Conservation (phyloP, 1,140 invertebrate genomes). For the Stenopsyche tienmushanensis region DNA sequence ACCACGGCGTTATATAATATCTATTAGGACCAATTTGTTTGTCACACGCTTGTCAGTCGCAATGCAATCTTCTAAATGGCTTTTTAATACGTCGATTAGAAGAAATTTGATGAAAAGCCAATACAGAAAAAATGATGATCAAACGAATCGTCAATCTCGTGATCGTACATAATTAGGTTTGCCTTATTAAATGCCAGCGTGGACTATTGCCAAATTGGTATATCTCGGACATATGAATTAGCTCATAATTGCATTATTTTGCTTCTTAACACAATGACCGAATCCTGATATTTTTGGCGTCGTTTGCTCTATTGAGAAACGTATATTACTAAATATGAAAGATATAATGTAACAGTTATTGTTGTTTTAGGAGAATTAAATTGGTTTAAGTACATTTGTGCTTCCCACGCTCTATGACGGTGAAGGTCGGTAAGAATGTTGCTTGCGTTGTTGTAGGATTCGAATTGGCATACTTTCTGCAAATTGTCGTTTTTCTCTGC, state of each 20-base stretch:
- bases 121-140: too few species aligned
- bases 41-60: too few species aligned
- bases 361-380: not conserved
- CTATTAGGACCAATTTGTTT: too few species aligned
- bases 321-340: not conserved
- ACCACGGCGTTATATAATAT: too few species aligned
- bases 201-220: not conserved
- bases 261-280: not conserved
- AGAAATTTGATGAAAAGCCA: too few species aligned
- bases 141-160: too few species aligned
- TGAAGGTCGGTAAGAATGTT: not conserved
- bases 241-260: constrained; percentile 3
- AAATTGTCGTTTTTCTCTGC: too few species aligned
- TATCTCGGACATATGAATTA: not conserved
- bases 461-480: too few species aligned
- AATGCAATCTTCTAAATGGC: too few species aligned
- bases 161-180: not conserved
- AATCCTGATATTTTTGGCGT: not conserved
- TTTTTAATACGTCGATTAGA: too few species aligned
- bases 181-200: constrained; percentile 6
- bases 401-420: not conserved
- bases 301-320: constrained; percentile 4
- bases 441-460: too few species aligned
- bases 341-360: not conserved
- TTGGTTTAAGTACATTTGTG: not conserved